Base-by-base conservation (phyloP, 1,140 invertebrate genomes). In the Onthophagus taurus region DNA sequence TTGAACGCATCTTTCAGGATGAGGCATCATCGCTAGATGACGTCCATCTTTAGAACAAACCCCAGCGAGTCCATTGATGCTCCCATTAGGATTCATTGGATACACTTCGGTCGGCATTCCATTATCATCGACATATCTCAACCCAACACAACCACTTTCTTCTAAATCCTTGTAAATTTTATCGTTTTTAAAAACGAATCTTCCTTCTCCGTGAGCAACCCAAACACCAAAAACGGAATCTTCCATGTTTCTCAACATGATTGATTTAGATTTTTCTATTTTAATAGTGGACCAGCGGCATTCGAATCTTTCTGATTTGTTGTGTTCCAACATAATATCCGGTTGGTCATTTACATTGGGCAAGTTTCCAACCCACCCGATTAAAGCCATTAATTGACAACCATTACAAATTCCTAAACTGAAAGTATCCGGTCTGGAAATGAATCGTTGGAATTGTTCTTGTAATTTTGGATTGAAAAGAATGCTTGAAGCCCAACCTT, bases 391-490 rank as follows among this genome's bases (percentile, higher is more conserved):
- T 29, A 98, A 64, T 59, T 99, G 95, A 59, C 94, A 97, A 1
- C 95, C 95, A 68, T 99, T 99, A 60, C 95, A 98, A 7, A 98
- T 88, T 29, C 95, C 95, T 31, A 98, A 75, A 49, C 91, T 95
- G 61, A 98, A 98, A 0, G 89, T 95, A 59, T 96, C 81, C 2
- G 68, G 50, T 14, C 89, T 74, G 6, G 63, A 55, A 29, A 74
- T 64, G 67, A 95, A 95, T 43, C 71, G 64, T 20, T 77, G 62
- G 31, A 97, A 81, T 57, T 93, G 87, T 4, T 66, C 57, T 42
- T 65, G 64, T 2, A 85, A 58, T 24, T 72, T 71, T 16, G 77
- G 68, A 42, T 77, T 75, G 61, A 89, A 94, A 3, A 86, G 58
- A 11, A 97, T 80, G 53, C 85, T 84, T 0, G 89, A 92, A 2